Base-by-base conservation (phyloP, 2,113 vertebrate genomes). In the Plestiodon gilberti region DNA sequence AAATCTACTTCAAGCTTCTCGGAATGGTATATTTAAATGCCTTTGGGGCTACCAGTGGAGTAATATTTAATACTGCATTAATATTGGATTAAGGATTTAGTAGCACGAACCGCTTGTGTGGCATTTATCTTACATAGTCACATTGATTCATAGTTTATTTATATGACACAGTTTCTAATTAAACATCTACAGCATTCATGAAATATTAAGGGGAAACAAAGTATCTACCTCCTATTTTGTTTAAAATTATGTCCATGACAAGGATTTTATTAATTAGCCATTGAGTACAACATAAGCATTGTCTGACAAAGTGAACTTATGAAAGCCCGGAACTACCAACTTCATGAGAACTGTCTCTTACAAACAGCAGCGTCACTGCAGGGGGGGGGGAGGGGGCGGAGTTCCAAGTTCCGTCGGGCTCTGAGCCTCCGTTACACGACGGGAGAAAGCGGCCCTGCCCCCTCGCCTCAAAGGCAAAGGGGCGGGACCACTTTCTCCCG, bases 101-200 rank as follows among this genome's bases (percentile, higher is more conserved):
- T 88, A 82, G 5, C 79, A 3, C n/a, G 69, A 78, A 83, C 65
- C 85, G 52, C 23, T 69, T 90, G 8, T 82, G 61, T 89, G 13
- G 23, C 74, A 78, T 86, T 90, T 88, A 62, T 83, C 6, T 71
- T 89, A n/a, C 82, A 61, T 6, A 89, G 48, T 91, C 81, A 74
- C 23, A 77, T 52, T 28, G 5, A 83, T 83, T 90, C 69, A 78
- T 82, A 77, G 48, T 91, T 95, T 90, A 94, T 94, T 93, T 71
- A 80, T 82, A 84, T 25, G 93, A 84, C 77, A 87, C 59, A 78
- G 77, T 92, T 92, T 94, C 65, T 93, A 91, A 93, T 83, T 86
- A 92, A 87, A 85, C 81, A 94, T 71, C 71, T 88, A 61, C 14
- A 91, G 10, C 52, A 81, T 64, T 83, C n/a, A 87, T 83, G 48